Conservation (phyloP, 2,797 vertebrate species). For the Spheniscus humboldti region DNA sequence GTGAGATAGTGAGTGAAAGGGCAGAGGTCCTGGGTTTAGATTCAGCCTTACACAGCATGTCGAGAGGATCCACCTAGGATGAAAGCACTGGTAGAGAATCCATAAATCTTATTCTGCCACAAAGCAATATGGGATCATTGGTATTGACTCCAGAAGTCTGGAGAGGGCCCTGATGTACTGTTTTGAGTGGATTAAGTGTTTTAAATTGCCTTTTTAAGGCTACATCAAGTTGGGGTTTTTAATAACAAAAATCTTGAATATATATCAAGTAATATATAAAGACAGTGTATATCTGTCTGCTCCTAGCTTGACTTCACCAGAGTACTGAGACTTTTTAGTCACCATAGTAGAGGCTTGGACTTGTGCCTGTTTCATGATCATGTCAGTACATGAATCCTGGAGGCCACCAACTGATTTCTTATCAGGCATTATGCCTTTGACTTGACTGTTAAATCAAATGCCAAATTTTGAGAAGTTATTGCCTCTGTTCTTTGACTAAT, state of each 20-base stretch:
- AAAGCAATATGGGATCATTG: background rate
- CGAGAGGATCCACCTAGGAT: background rate
- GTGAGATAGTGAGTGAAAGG: background rate
- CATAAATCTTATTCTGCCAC: background rate
- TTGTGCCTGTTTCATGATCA: background rate
- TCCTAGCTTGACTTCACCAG: background rate
- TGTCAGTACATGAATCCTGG: background rate
- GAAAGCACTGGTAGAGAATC: background rate
- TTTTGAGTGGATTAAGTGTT: background rate
- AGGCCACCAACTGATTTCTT: background rate
- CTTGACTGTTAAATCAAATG: background rate
- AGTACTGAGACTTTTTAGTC: background rate
- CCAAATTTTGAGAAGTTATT: background rate
- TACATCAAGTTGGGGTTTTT: background rate
- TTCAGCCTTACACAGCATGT: accelerated
- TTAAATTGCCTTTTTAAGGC: background rate
- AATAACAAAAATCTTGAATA: background rate
- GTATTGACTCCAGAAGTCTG: background rate
- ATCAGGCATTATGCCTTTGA: background rate
- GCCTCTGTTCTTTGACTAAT: background rate
- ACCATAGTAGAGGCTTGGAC: background rate
- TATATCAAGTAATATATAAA: background rate
- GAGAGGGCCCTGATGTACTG: background rate
- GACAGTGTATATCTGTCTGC: accelerated
- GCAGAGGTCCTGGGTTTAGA: background rate